Evolutionary conservation across 2,888 invertebrate genomes (phyloP).

Genomic region (Caenorhabditis doughertyi): DNA sequence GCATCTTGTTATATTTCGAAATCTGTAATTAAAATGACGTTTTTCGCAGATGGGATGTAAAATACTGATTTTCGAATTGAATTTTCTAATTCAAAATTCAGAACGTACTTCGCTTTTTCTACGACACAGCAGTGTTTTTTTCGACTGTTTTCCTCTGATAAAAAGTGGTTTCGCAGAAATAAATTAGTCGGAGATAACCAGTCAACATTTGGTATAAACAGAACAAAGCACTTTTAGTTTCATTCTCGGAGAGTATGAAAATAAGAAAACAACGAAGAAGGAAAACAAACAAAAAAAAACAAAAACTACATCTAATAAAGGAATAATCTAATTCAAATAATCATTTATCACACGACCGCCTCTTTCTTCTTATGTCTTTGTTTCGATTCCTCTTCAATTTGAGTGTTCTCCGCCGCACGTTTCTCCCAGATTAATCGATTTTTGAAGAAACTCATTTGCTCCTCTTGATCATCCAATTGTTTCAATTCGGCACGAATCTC

Average conservation of each 20-base stretch:
- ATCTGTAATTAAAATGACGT: no score
- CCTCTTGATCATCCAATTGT: constrained; percentile 65
- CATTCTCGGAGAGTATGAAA: neutral
- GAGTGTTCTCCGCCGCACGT: constrained; percentile 69
- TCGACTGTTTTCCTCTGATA: no score
- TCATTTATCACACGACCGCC: constrained; percentile 23
- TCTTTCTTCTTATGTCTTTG: constrained; percentile 57
- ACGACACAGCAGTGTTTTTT: no score
- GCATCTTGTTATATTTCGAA: constrained; percentile 10
- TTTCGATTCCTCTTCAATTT: constrained; percentile 70
- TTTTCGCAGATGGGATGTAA: no score
- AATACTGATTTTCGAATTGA: no score
- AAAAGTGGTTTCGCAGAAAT: neutral
- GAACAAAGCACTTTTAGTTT: neutral
- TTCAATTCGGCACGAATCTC: constrained; percentile 67
- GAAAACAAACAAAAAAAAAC: neutral
- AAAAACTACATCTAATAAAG: constrained; percentile 27
- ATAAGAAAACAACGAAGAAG: neutral
- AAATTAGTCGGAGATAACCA: neutral
- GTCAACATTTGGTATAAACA: neutral
- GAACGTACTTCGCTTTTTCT: no score
- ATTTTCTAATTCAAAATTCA: no score
- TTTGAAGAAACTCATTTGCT: constrained; percentile 74
- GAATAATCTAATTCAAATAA: constrained; percentile 10
- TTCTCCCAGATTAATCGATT: constrained; percentile 72